Evolutionary conservation across 2,888 invertebrate species (phyloP).

Genomic region (Melanargia galathea): DNA sequence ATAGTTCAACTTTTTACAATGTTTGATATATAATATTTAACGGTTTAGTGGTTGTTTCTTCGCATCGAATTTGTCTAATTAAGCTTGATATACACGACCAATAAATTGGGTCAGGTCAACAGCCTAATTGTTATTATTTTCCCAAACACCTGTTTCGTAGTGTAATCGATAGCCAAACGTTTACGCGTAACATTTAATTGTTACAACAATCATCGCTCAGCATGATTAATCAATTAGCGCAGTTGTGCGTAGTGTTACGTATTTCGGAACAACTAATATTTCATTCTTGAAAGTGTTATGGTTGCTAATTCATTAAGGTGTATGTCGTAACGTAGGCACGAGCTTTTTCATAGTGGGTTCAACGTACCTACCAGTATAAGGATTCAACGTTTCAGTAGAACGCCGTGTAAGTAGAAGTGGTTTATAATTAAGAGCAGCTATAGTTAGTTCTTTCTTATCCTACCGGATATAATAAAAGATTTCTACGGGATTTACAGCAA

Average conservation of each 20-base stretch:
- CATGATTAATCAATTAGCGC: constrained; percentile 13
- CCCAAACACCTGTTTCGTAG: constrained; percentile 49
- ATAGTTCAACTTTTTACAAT: no score
- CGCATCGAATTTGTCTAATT: no score
- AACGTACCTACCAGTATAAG: neutral
- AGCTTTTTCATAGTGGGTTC: neutral
- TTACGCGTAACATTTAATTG: constrained; percentile 46
- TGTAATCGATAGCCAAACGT: constrained; percentile 45
- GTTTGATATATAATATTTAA: no score
- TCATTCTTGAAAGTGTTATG: constrained; percentile 3
- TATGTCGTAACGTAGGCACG: constrained; percentile 2
- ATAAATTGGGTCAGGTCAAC: constrained; percentile 47
- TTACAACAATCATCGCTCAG: constrained; percentile 20
- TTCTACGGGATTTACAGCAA: no score
- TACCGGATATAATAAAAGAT: no score
- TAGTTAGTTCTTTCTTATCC: no score
- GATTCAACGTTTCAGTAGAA: no score
- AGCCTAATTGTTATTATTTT: constrained; percentile 45
- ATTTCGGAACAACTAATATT: neutral
- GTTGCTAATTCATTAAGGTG: constrained; percentile 3
- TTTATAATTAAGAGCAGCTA: no score
- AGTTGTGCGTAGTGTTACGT: neutral
- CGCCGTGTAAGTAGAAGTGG: no score
- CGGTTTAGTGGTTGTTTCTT: no score
- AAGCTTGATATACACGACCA: constrained; percentile 1